phyloP scores from a whole-genome alignment of 2,888 invertebrate species.

The Micoletzkya japonica region DNA sequence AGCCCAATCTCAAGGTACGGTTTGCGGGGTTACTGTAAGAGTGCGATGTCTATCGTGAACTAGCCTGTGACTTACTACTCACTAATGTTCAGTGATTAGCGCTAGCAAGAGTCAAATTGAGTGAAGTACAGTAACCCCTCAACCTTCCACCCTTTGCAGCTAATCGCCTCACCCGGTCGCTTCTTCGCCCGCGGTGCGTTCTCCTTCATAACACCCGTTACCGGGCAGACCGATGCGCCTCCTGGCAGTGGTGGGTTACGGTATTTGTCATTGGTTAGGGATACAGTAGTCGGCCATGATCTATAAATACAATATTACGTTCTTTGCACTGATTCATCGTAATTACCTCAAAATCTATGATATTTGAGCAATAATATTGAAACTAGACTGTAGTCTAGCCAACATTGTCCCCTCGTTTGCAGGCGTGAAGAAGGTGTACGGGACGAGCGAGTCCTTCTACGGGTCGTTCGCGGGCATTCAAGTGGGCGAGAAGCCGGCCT shows the following conservation, averaged over 20 bases:
- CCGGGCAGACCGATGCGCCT: no score
- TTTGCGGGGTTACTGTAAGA: background rate
- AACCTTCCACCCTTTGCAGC: conserved; percentile 61
- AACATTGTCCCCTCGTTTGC: no score
- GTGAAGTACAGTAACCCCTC: background rate
- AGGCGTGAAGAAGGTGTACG: no score
- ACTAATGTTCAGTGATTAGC: background rate
- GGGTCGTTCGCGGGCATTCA: conserved; percentile 72
- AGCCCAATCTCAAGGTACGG: conserved; percentile 1
- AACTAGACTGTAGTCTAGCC: no score
- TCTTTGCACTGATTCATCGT: background rate
- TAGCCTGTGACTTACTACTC: no score
- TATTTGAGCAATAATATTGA: background rate
- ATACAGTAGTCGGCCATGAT: no score
- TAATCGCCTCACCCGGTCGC: conserved; percentile 94
- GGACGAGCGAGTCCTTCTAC: conserved; percentile 70
- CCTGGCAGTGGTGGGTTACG: no score
- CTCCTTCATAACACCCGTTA: conserved; percentile 84
- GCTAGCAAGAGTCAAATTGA: background rate
- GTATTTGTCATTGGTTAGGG: no score
- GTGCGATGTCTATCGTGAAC: no score
- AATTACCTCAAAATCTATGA: background rate
- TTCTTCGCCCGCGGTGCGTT: conserved; percentile 94
- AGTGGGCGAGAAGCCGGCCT: conserved; percentile 73
- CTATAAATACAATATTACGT: no score